These are phyloP conservation scores for Magallana gigas DNA, from an alignment of 1,140 invertebrate species.

Conservation along the genomic window DNA sequence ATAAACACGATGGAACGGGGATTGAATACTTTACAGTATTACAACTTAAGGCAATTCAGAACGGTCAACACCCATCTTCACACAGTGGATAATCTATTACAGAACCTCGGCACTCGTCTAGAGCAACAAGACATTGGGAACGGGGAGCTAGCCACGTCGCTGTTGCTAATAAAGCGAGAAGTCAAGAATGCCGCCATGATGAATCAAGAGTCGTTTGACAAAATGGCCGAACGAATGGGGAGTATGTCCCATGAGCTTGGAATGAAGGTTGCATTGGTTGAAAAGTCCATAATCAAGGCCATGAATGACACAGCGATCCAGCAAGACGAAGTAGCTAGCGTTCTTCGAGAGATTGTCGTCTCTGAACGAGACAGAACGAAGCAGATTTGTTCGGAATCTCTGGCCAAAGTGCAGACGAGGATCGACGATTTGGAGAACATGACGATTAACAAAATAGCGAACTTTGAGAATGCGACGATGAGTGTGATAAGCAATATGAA, in stretches of 20 bases:
- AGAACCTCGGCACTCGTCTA: slow-evolving; percentile 47
- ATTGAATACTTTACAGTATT: slow-evolving; percentile 65
- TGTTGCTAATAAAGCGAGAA: slow-evolving; percentile 51
- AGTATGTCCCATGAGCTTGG: slow-evolving; percentile 56
- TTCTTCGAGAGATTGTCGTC: not conserved
- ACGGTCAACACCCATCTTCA: slow-evolving; percentile 53
- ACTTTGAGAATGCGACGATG: not conserved
- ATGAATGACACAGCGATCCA: not conserved
- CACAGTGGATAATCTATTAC: slow-evolving; percentile 44
- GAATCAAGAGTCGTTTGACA: slow-evolving; percentile 52
- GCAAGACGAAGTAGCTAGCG: not conserved
- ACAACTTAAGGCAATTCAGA: slow-evolving; percentile 64
- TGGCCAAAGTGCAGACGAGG: slow-evolving; percentile 41
- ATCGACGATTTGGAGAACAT: slow-evolving; percentile 41
- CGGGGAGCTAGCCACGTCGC: slow-evolving; percentile 46
- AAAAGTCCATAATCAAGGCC: not conserved
- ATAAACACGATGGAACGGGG: slow-evolving; percentile 60
- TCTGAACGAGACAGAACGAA: not conserved
- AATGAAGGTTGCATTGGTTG: slow-evolving; percentile 35
- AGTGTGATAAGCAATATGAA: not conserved
- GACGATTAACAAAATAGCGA: slow-evolving; percentile 26
- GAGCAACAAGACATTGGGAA: slow-evolving; percentile 48
- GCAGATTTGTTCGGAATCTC: slow-evolving; percentile 2
- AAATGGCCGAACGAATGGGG: slow-evolving; percentile 55
- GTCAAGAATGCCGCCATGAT: slow-evolving; percentile 50